A percentile compares a stretch with the other conserved stretches of the same genome.
Conservation (phyloP, 2,888 invertebrate species). For the Caenorhabditis afra region DNA sequence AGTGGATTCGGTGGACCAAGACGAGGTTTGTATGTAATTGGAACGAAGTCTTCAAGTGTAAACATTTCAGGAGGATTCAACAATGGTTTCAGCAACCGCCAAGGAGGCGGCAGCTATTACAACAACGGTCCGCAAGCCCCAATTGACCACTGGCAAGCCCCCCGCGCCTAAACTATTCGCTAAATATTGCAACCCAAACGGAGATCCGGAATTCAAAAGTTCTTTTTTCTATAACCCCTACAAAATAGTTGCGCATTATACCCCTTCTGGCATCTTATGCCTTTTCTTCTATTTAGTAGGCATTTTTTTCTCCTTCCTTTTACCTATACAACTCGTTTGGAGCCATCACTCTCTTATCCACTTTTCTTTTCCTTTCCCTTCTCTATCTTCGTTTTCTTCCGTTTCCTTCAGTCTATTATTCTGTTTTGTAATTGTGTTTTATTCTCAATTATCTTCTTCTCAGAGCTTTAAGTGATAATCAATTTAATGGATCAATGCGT, state of each 20-base stretch:
- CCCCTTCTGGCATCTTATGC: constrained; percentile 8
- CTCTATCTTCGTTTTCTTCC: too few relatives aligned
- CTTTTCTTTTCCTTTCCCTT: constrained; percentile 7
- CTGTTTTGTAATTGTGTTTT: constrained; percentile 36
- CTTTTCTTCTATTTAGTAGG: constrained; percentile 26
- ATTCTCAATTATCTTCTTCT: constrained; percentile 46
- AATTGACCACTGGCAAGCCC: constrained; percentile 60
- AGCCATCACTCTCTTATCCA: background rate
- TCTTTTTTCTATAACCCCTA: constrained; percentile 17
- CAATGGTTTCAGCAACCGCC: constrained; percentile 25
- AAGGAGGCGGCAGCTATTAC: constrained; percentile 22
- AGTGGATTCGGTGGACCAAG: constrained; percentile 36
- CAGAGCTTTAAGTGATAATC: constrained; percentile 64
- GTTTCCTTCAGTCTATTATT: background rate
- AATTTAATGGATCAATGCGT: constrained; percentile 53
- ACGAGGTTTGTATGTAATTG: constrained; percentile 21
- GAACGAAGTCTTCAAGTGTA: too few relatives aligned
- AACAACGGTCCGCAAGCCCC: constrained; percentile 30
- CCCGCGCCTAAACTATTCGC: constrained; percentile 29
- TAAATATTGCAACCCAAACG: constrained; percentile 38
- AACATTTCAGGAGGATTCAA: constrained; percentile 49
- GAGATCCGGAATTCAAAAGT: constrained; percentile 47
- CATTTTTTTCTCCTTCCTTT: constrained; percentile 2
- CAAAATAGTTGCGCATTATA: constrained; percentile 29
- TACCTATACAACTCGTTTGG: constrained; percentile 12